Percentiles rank a stretch among this genome's conserved stretches.
Conservation (phyloP, 2,113 vertebrate species). For the Myotis lucifugus region DNA sequence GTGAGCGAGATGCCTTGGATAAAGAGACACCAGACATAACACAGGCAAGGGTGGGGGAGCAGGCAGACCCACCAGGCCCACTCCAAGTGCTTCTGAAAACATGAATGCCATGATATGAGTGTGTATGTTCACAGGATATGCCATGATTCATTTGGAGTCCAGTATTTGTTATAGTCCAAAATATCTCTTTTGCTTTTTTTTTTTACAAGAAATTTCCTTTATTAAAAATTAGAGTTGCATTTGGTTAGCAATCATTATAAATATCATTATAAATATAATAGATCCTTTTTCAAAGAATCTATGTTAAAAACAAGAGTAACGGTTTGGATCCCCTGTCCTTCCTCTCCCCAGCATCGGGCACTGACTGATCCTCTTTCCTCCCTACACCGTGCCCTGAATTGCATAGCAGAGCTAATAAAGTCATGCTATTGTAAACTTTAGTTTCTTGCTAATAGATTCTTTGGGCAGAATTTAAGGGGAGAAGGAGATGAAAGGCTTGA, state of each 20-base stretch:
- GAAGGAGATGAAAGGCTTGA: not conserved
- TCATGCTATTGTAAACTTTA: not conserved
- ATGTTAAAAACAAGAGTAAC: not conserved
- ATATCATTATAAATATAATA: not conserved
- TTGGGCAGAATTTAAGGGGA: not conserved
- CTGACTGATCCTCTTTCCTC: not conserved
- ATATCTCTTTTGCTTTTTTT: not conserved
- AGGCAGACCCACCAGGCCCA: not conserved
- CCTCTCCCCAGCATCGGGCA: not conserved
- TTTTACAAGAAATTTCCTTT: not conserved
- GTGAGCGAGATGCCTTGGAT: not conserved
- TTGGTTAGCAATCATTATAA: not conserved
- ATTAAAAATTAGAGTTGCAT: not conserved
- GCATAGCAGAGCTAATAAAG: not conserved
- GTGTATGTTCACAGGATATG: not conserved
- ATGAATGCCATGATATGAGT: not conserved
- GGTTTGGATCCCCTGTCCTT: not conserved
- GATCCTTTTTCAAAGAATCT: not conserved
- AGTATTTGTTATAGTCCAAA: not conserved
- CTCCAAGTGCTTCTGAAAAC: not conserved
- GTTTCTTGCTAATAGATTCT: not conserved
- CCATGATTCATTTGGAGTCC: not conserved
- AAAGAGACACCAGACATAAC: not conserved
- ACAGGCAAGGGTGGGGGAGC: accelerated
- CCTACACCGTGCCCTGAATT: not conserved